A percentile compares a stretch with the other conserved stretches of the same genome.
Conservation (phyloP, 2,888 invertebrate species). For the Ditylenchus weischeri region DNA sequence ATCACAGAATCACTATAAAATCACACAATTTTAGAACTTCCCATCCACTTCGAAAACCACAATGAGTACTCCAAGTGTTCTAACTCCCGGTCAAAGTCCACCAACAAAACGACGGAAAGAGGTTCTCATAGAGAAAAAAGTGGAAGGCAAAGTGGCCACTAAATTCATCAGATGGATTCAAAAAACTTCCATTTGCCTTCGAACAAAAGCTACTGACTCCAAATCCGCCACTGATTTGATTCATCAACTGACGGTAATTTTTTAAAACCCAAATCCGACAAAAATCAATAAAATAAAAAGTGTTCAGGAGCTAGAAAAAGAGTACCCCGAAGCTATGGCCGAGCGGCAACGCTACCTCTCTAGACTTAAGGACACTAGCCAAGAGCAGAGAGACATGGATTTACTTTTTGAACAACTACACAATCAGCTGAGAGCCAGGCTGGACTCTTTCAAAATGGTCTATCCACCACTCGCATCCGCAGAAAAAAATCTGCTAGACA, state of each 20-base stretch:
- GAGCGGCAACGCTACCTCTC: slow-evolving; percentile 1
- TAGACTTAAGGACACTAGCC: neutral
- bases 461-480: slow-evolving; percentile 13
- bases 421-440: neutral
- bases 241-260: slow-evolving; percentile 3
- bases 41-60: too few species aligned
- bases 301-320: slow-evolving; percentile 5
- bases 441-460: slow-evolving; percentile 1
- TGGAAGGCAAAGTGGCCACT: slow-evolving; percentile 3
- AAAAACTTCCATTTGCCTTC: neutral
- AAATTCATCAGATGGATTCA: slow-evolving; percentile 1
- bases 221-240: slow-evolving; percentile 1
- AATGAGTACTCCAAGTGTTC: too few species aligned
- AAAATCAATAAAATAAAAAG: neutral
- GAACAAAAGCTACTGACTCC: neutral
- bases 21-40: too few species aligned
- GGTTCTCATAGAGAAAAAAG: neutral
- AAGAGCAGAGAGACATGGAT: neutral
- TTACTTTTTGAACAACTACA: slow-evolving; percentile 2
- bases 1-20: too few species aligned
- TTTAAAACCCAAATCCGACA: neutral
- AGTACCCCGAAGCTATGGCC: neutral
- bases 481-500: slow-evolving; percentile 17
- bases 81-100: too few species aligned
- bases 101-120: neutral